Evolutionary conservation across 2,113 vertebrate species (phyloP), one percentile per base, ranked within the genome.

Genomic region (Ursus arctos): DNA sequence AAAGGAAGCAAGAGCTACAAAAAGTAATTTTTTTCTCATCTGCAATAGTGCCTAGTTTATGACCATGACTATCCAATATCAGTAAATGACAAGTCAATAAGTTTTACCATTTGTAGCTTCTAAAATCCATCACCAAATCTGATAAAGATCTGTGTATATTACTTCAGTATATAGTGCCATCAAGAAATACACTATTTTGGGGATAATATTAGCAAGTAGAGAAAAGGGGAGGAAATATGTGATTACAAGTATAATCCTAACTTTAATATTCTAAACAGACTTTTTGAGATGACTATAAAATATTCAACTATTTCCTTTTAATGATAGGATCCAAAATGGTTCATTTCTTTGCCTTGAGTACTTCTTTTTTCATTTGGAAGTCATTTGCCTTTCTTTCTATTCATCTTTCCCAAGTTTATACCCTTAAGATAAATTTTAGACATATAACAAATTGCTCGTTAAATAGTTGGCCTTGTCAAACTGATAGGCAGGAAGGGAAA

Each of bases 361-460:
- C 5, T 57, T 63, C 55, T 61, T 91, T 63, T 76, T 94, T 97
- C 91, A 85, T 91, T 47, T 97, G n/a, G 15, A 97, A 93, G 72
- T 65, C 53, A 91, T 92, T 88, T 95, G 9, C 55, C 49, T 93
- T 95, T 91, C 33, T 63, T 88, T 95, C 59, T 89, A 94, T 89
- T 97, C 67, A 95, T 94, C 49, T 79, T 97, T 93, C 67, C n/a
- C 4, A 95, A 93, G 67, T 94, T 94, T 96, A 97, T 86, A 82
- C 28, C 49, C 43, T 86, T 98, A 97, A 93, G 82, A 98, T 93
- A 87, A 96, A 97, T 98, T 97, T 97, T 95, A 97, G 91, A 93
- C 87, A 26, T 80, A 88, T 96, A 95, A 95, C 79, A 96, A 95
- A 97, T 97, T 95, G 33, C 55, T 82, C 0, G 0, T 95, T 97